Evolutionary conservation across 2,797 vertebrate genomes (phyloP).

Genomic region (Pseudopleuronectes americanus): DNA sequence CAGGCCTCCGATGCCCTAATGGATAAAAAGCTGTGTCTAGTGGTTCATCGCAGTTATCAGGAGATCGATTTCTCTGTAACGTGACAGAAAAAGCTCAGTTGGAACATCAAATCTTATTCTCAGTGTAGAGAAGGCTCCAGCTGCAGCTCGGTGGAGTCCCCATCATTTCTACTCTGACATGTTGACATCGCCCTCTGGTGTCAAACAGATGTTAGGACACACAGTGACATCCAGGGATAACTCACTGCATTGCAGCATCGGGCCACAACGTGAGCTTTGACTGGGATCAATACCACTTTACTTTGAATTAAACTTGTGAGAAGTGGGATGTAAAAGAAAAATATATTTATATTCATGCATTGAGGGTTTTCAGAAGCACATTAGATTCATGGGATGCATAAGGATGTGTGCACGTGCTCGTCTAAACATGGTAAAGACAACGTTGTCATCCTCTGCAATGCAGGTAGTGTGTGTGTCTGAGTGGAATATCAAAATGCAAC

Average conservation of each 20-base stretch:
- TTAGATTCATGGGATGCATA: slow-evolving; percentile 2
- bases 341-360: not conserved
- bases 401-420: slow-evolving; percentile 20
- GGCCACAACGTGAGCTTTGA: slow-evolving; percentile 50
- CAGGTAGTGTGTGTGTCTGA: slow-evolving; percentile 49
- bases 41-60: not conserved
- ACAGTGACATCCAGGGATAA: slow-evolving; percentile 29
- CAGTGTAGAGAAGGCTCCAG: not conserved
- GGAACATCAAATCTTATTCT: not conserved
- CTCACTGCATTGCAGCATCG: slow-evolving; percentile 85
- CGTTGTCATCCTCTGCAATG: slow-evolving; percentile 65
- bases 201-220: slow-evolving; percentile 41
- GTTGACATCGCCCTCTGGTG: slow-evolving; percentile 79
- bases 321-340: not conserved
- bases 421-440: slow-evolving; percentile 45
- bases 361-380: slow-evolving; percentile 8
- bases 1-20: not conserved
- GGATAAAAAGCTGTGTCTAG: not conserved
- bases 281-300: slow-evolving; percentile 44
- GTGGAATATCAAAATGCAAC: slow-evolving; percentile 30
- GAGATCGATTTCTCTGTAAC: not conserved
- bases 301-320: slow-evolving; percentile 28
- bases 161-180: slow-evolving; percentile 25
- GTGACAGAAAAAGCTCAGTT: not conserved
- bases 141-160: slow-evolving; percentile 7